Base-by-base conservation (phyloP, 2,888 invertebrate genomes). In the Scaptomyza reducta region DNA sequence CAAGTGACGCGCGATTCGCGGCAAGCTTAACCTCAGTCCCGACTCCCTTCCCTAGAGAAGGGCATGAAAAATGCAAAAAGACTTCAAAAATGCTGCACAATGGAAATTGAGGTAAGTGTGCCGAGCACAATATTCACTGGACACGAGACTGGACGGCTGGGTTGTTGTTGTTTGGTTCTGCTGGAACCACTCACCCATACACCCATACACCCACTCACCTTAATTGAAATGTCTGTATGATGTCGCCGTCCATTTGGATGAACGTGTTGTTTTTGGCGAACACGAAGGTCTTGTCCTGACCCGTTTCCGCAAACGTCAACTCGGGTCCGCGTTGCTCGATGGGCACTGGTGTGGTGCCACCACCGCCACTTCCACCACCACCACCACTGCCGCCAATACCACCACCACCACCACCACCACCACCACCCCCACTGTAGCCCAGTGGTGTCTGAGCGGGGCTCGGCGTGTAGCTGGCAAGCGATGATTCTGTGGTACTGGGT, bases 211-310 rank as follows among this genome's bases (percentile, higher is more conserved):
- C 65, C 77, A 84, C 91, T 91, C 91, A 97, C 97, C 97, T 95
- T 79, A 97, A 93, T 92, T 97, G 97, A 93, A 97, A 97, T 63
- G 96, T 95, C 89, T 96, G 96, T 89, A 97, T 97, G 70, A 96
- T 95, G 90, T 96, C 95, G n/a, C 97, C 97, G 90, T 97, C 97
- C 51, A 97, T 94, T 90, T 97, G 97, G 89, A 97, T 97, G 91
- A 95, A 97, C 3, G 97, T 97, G 88, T 97, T 97, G 77, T 96
- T 96, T 89, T 97, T 96, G 18, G 97, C 96, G 91, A 97, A 97
- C 95, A 97, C 96, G 91, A 97, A 97, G n/a, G 96, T 96, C 87
- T 95, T 95, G 78, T 96, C 95, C 86, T 96, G 94, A 1, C 96
- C 97, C 5, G 96, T 96, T 91, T 97, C 97, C 83, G 95, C 95